Percentiles rank a stretch among this genome's conserved stretches.
Evolutionary conservation across 2,113 vertebrate species (phyloP).

Genomic region (Garra rufa): DNA sequence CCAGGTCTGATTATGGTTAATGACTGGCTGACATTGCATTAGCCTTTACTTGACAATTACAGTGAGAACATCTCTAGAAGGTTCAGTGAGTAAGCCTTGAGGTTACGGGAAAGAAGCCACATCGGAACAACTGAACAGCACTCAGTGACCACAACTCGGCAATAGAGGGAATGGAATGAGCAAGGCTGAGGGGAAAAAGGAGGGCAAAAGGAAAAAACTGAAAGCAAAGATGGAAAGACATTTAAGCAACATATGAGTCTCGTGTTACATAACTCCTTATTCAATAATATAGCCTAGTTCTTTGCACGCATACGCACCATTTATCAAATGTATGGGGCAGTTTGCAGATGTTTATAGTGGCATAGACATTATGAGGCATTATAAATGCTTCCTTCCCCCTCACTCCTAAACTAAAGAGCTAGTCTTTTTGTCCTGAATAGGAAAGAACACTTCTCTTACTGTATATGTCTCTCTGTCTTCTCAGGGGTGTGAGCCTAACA

Average conservation of each 20-base stretch:
- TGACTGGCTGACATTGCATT: neutral
- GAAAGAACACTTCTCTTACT: slow-evolving; percentile 40
- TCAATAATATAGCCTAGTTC: neutral
- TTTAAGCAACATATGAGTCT: neutral
- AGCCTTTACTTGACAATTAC: slow-evolving; percentile 3
- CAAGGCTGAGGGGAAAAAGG: slow-evolving; percentile 18
- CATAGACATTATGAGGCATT: neutral
- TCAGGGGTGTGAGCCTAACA: slow-evolving; percentile 53
- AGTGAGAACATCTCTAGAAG: slow-evolving; percentile 1
- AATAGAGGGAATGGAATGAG: slow-evolving; percentile 10
- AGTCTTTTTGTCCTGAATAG: neutral
- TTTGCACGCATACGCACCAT: neutral
- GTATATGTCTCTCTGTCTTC: slow-evolving; percentile 6
- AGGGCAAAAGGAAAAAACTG: neutral
- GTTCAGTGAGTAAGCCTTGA: neutral
- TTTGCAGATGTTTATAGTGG: slow-evolving; percentile 8
- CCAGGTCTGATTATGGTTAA: neutral
- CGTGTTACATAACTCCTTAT: slow-evolving; percentile 9
- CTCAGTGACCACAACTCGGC: slow-evolving; percentile 12
- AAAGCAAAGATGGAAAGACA: slow-evolving; percentile 8
- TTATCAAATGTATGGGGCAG: neutral
- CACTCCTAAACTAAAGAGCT: neutral
- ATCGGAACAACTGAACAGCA: slow-evolving; percentile 29
- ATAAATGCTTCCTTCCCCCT: neutral
- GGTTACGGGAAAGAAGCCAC: neutral